Evolutionary conservation across 2,888 invertebrate genomes (phyloP).

Genomic region (Adineta ricciae): DNA sequence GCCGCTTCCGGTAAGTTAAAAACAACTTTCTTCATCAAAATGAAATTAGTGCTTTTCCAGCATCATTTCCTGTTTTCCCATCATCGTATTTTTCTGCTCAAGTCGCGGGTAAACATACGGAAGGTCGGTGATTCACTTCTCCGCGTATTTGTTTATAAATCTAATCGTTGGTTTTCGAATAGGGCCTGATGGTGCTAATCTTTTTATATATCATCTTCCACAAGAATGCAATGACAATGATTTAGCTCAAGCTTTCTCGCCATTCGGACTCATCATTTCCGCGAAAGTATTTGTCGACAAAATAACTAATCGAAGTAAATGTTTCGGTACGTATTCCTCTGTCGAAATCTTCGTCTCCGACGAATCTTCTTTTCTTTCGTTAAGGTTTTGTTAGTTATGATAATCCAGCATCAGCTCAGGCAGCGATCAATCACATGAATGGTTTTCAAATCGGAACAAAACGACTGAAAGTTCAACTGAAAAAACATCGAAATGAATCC

Average conservation of each 20-base stretch:
- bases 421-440: constrained; percentile 92
- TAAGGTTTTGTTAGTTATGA: constrained; percentile 82
- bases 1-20: not conserved
- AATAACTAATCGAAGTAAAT: constrained; percentile 96
- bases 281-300: constrained; percentile 99
- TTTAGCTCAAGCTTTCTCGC: constrained; percentile 87
- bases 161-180: constrained; percentile 23
- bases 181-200: constrained; percentile 31
- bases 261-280: constrained; percentile 93
- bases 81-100: not conserved
- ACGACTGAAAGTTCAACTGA: constrained; percentile 91
- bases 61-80: not conserved
- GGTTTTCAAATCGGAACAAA: constrained; percentile 94
- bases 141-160: no score
- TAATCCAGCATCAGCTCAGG: constrained; percentile 79
- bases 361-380: not conserved
- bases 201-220: constrained; percentile 90
- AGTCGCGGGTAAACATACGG: constrained; percentile 12
- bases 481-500: constrained; percentile 72
- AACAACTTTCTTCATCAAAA: not conserved
- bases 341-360: not conserved
- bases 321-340: constrained; percentile 61
- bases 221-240: constrained; percentile 96
- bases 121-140: no score
- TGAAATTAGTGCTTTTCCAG: not conserved